Conservation (phyloP, 2,797 vertebrate genomes). For the Mallotus villosus region DNA sequence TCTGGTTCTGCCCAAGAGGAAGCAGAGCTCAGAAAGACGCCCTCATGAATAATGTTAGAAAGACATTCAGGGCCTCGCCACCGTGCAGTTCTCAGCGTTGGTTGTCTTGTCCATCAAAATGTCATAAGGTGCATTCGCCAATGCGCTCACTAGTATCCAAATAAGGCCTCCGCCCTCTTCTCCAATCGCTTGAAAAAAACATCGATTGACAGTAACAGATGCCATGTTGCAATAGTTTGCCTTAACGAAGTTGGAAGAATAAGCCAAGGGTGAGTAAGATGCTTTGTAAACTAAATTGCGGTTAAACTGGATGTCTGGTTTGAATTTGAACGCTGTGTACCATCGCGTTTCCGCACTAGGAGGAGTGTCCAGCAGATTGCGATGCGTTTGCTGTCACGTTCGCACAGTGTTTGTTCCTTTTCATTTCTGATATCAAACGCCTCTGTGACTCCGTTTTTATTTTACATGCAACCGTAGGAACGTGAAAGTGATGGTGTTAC, state of each 20-base stretch:
- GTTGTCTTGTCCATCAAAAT: too few species aligned
- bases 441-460: too few species aligned
- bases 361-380: neutral
- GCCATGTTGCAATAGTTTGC: neutral
- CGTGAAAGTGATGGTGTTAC: too few species aligned
- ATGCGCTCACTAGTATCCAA: neutral
- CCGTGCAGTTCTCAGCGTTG: too few species aligned
- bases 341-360: neutral
- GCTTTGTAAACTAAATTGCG: neutral
- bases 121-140: neutral
- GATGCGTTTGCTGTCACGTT: neutral
- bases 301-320: neutral
- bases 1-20: too few species aligned
- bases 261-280: neutral
- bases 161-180: neutral
- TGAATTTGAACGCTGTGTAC: neutral
- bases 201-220: neutral
- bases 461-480: too few species aligned
- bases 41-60: neutral
- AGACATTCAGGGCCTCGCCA: neutral
- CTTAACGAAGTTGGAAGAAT: neutral
- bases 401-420: neutral
- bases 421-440: too few species aligned
- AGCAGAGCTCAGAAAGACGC: neutral
- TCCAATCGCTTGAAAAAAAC: neutral